phyloP scores from a whole-genome alignment of 64 coral and sea anemone genomes.

The Trachythela sp. region DNA sequence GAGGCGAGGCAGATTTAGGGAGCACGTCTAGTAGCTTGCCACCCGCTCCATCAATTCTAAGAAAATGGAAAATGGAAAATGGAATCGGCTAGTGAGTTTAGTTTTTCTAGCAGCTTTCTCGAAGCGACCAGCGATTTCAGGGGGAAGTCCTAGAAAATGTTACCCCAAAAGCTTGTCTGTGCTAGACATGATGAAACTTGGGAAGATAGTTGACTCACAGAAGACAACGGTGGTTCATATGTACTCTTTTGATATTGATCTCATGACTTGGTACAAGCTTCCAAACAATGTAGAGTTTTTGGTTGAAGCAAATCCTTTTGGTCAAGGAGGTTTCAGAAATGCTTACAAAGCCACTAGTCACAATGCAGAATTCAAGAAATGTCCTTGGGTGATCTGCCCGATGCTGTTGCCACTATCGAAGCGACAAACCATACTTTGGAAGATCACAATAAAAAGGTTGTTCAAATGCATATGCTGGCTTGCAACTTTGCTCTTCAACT shows the following conservation, averaged over 20 bases:
- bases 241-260: neutral
- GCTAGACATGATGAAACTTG: neutral
- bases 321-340: neutral
- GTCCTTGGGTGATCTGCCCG: neutral
- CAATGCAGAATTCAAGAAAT: neutral
- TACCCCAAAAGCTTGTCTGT: neutral
- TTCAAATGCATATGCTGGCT: neutral
- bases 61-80: too few relatives aligned
- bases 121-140: too few relatives aligned
- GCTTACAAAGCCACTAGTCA: neutral
- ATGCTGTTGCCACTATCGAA: neutral
- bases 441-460: neutral
- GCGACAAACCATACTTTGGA: neutral
- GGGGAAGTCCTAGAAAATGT: neutral
- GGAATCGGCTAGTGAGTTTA: too few relatives aligned
- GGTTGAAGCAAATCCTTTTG: neutral
- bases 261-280: neutral
- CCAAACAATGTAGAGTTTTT: neutral
- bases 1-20: too few relatives aligned
- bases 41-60: too few relatives aligned
- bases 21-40: too few relatives aligned
- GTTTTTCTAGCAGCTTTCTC: too few relatives aligned
- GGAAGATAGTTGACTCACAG: neutral
- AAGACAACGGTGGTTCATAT: neutral
- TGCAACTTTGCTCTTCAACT: neutral